A percentile compares a stretch with the other conserved stretches of the same genome.
Conservation (phyloP, 1,140 invertebrate species). For the Eriocheir sinensis region DNA sequence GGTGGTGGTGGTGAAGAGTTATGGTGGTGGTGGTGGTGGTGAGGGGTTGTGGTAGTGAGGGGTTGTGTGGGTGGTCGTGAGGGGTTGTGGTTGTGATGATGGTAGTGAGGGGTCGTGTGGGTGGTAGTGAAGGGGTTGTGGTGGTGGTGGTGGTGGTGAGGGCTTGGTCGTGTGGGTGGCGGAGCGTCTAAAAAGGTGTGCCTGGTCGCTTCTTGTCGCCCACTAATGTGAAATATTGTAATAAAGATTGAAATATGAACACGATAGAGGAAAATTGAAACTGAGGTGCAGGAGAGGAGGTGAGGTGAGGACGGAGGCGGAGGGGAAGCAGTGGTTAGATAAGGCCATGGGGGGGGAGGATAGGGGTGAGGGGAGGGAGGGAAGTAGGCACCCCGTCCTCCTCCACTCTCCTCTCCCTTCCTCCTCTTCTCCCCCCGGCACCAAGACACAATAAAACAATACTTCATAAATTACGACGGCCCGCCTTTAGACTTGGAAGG, state of each 20-base stretch:
- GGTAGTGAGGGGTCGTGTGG: too few relatives aligned
- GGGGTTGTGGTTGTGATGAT: too few relatives aligned
- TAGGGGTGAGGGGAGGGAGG: neutral
- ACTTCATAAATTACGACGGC: constrained; percentile 61
- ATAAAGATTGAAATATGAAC: neutral
- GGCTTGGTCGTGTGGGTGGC: neutral
- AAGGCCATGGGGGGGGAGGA: neutral
- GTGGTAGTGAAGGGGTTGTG: too few relatives aligned
- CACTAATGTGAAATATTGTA: neutral
- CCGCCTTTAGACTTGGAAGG: neutral
- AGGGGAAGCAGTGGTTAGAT: neutral
- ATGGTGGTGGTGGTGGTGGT: too few relatives aligned
- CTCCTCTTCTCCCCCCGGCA: neutral
- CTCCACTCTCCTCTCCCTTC: neutral
- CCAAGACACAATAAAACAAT: constrained; percentile 59
- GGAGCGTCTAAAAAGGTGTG: neutral
- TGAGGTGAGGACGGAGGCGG: neutral
- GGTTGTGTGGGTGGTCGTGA: neutral
- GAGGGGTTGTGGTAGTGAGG: neutral
- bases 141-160: neutral
- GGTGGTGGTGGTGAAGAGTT: neutral
- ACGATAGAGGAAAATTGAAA: neutral
- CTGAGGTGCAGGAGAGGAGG: neutral
- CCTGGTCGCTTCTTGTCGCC: neutral
- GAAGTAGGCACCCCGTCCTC: too few relatives aligned